phyloP scores from a whole-genome alignment of 2,888 invertebrate species.

The Meloe dianella region DNA sequence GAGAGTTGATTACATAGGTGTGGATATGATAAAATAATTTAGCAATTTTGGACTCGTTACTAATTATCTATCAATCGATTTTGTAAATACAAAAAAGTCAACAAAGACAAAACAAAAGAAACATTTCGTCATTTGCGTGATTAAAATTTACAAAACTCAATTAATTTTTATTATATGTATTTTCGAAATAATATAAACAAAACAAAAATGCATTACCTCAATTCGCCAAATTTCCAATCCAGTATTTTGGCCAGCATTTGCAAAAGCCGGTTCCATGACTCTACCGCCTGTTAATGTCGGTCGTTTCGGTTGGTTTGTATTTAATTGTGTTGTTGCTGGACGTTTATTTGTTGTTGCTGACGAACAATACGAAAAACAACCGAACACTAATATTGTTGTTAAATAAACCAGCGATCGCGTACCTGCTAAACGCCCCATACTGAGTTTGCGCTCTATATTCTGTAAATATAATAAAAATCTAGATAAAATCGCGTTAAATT shows the following conservation, averaged over 20 bases:
- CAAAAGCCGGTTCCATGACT: conserved; percentile 72
- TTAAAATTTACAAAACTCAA: too few relatives aligned
- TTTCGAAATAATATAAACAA: conserved; percentile 42
- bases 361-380: conserved; percentile 31
- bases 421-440: conserved; percentile 31
- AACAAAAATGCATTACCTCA: too few relatives aligned
- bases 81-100: neutral
- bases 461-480: conserved; percentile 29
- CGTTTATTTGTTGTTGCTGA: conserved; percentile 29
- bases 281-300: conserved; percentile 35
- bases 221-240: conserved; percentile 83
- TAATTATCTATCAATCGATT: neutral
- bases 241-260: conserved; percentile 69
- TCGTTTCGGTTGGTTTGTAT: conserved; percentile 33
- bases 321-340: conserved; percentile 23
- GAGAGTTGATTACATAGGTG: neutral
- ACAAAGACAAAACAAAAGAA: too few relatives aligned
- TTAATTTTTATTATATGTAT: neutral
- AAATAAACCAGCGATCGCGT: conserved; percentile 31
- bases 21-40: neutral
- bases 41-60: neutral
- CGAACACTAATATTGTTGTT: conserved; percentile 26
- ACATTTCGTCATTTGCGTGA: too few relatives aligned
- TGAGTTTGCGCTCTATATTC: conserved; percentile 38
- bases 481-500: neutral